These are phyloP conservation scores for Notamacropus eugenii DNA, from an alignment of 2,797 vertebrate genomes.

Conservation along the genomic window DNA sequence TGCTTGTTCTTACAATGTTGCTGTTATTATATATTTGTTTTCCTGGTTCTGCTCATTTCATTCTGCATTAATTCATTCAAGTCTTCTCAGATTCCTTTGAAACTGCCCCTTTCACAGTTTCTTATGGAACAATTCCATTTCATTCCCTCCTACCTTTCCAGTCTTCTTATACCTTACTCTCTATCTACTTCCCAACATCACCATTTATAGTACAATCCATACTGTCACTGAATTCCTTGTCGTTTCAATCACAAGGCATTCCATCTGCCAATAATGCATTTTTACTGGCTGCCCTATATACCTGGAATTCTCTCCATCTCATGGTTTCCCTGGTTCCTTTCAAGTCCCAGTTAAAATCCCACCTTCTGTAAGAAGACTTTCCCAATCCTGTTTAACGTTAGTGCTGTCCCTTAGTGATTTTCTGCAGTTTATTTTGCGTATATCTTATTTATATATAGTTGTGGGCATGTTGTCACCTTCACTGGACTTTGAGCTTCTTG, in stretches of 20 bases:
- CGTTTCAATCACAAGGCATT: neutral
- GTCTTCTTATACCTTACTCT: neutral
- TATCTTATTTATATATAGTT: neutral
- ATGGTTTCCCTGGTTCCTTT: neutral
- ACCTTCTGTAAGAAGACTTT: neutral
- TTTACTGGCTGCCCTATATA: neutral
- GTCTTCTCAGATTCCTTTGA: neutral
- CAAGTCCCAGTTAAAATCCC: neutral
- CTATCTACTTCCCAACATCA: neutral
- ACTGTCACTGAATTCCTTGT: neutral
- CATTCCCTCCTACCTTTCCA: neutral
- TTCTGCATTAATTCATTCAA: neutral
- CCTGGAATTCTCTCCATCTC: neutral
- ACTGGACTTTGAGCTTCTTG: neutral
- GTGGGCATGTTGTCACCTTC: neutral
- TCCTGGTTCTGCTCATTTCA: neutral
- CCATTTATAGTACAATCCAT: neutral
- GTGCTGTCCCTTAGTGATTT: neutral
- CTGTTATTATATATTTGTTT: neutral
- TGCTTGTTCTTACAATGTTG: neutral
- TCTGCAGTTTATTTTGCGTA: neutral
- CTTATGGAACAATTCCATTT: neutral
- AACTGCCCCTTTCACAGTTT: neutral
- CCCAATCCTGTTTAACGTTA: neutral
- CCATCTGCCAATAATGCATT: neutral